Conservation (phyloP, 1,140 invertebrate genomes). For the Dolichoris vasculosae region DNA sequence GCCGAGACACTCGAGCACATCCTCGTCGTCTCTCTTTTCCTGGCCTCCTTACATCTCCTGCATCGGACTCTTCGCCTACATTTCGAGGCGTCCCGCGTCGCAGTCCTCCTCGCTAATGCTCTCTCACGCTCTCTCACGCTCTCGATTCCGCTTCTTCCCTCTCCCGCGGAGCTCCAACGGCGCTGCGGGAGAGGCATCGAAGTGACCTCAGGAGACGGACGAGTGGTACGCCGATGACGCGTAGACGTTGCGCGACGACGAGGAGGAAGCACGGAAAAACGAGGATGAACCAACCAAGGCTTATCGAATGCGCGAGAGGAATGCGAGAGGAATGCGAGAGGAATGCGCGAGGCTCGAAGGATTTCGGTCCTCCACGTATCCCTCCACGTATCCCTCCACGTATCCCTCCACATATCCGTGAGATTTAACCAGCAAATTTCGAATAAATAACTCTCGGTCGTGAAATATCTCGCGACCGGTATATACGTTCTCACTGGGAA, state of each 20-base stretch:
- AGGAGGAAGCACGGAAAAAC: background rate
- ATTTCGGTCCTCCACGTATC: background rate
- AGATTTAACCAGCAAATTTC: background rate
- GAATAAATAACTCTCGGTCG: background rate
- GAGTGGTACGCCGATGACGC: conserved; percentile 32
- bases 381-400: no score
- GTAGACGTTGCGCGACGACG: conserved; percentile 9
- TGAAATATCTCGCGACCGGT: background rate
- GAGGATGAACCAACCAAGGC: background rate
- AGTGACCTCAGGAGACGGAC: conserved; percentile 41
- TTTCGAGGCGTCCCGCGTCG: conserved; percentile 48
- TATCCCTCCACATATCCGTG: no score
- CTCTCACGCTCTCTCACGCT: conserved; percentile 54
- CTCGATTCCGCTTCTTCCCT: conserved; percentile 28
- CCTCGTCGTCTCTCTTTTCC: conserved; percentile 10
- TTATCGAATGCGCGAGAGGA: background rate
- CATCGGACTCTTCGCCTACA: conserved; percentile 41
- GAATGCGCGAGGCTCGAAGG: no score
- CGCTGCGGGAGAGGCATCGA: background rate
- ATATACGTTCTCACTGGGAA: no score
- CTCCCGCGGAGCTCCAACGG: background rate
- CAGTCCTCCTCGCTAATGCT: conserved; percentile 43
- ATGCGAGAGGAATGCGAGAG: no score
- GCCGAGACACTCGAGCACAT: background rate
- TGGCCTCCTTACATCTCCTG: conserved; percentile 21